Conservation (phyloP, 2,113 vertebrate species). For the Pipra filicauda region DNA sequence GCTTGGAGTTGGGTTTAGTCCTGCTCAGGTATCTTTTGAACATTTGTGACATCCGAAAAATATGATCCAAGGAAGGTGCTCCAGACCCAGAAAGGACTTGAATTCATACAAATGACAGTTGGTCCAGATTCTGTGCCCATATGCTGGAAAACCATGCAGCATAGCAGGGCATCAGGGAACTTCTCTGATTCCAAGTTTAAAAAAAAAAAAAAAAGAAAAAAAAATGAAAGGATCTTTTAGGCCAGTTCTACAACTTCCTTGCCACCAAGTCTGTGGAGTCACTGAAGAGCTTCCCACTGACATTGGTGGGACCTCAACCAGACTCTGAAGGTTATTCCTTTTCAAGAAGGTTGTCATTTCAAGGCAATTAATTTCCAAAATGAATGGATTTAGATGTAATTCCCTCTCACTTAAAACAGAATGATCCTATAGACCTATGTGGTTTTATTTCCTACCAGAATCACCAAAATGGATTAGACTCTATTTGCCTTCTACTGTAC, state of each 20-base stretch:
- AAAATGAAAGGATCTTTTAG: not conserved
- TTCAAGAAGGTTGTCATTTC: not conserved
- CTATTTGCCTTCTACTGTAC: not conserved
- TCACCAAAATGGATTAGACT: not conserved
- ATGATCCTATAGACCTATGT: not conserved
- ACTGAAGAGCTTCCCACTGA: not conserved
- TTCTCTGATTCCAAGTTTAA: not conserved
- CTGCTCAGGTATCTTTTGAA: not conserved
- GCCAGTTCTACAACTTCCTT: not conserved
- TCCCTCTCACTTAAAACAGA: not conserved
- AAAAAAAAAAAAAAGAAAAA: not conserved
- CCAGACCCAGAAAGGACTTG: not conserved
- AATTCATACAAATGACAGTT: not conserved
- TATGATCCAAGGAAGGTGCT: not conserved
- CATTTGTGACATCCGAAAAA: not conserved
- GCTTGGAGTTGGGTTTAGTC: not conserved
- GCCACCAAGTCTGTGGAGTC: not conserved
- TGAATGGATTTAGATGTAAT: not conserved
- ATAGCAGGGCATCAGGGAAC: not conserved
- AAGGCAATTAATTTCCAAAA: conserved; percentile 2
- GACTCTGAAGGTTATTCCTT: not conserved
- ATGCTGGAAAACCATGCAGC: not conserved
- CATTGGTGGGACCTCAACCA: not conserved
- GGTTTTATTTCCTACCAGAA: conserved; percentile 15
- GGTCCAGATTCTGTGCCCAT: not conserved